Conservation (phyloP, 2,888 invertebrate species). For the Gymnoscelis rufifasciata region DNA sequence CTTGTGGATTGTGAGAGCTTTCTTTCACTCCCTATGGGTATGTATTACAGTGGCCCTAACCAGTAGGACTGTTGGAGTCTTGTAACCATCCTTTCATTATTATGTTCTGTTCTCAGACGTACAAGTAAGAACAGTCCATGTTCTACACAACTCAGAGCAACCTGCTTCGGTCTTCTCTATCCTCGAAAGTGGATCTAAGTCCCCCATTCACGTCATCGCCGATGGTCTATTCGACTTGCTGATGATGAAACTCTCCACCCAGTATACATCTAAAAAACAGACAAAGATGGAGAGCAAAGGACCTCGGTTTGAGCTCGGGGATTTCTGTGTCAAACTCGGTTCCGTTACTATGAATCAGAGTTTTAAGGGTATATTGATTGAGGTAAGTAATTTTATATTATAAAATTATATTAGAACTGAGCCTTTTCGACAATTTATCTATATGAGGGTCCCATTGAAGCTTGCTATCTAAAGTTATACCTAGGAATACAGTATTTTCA, state of each 20-base stretch:
- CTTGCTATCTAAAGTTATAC: no score
- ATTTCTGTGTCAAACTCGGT: conserved; percentile 95
- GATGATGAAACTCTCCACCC: conserved; percentile 92
- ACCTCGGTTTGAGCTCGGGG: conserved; percentile 90
- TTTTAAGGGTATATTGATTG: conserved; percentile 95
- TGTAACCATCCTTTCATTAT: no score
- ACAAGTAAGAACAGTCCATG: conserved; percentile 89
- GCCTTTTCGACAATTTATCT: no score
- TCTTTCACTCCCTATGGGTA: conserved; percentile 86
- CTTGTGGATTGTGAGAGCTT: conserved; percentile 97
- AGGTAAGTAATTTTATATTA: no score
- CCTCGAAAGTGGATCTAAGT: conserved; percentile 91
- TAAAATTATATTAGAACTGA: no score
- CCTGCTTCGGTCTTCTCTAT: conserved; percentile 96
- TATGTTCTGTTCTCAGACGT: no score
- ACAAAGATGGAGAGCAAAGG: conserved; percentile 94
- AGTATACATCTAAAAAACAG: conserved; percentile 93
- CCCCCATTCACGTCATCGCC: conserved; percentile 92
- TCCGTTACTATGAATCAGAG: conserved; percentile 94
- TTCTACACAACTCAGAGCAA: conserved; percentile 97
- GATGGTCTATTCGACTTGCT: conserved; percentile 94
- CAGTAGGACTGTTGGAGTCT: no score
- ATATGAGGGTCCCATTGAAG: no score
- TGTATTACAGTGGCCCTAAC: no score
- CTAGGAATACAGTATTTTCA: no score